Base-by-base conservation (phyloP, 2,888 invertebrate species). In the Ernsta delagoae region DNA sequence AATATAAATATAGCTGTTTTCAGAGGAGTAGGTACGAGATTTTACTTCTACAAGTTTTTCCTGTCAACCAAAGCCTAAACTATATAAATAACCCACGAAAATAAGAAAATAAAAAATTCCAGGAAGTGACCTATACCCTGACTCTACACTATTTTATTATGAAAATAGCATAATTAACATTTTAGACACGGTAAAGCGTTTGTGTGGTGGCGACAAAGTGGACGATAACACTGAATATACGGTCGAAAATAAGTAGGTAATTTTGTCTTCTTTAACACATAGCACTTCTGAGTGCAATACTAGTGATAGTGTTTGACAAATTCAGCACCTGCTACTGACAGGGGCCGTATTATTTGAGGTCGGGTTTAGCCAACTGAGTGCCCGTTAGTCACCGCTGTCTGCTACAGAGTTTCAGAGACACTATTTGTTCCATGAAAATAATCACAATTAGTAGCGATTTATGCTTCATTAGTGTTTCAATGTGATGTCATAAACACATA, bases 291-390 rank as follows among this genome's bases (percentile, higher is more conserved):
- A 5, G 3, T 34, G 5, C n/a, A 6, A 5, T 34, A 5, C 34
- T 34, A 11, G 12, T 66, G n/a, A 7, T 60, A 59, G 59, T 66
- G 34, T 66, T 59, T 66, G 66, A 24, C 41, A 66, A 66, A 66
- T 41, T 59, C 53, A 53, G 53, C 66, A 66, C 59, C 65, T 66
- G 65, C 65, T 41, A 41, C 53, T 66, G 65, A 66, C 65, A 66
- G 59, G n/a, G n/a, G n/a, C 50, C 50, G 59, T 66, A 66, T 66
- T 66, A 66, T 66, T 66, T 66, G 65, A 66, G 65, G 65, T 60
- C 74, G 78, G 77, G 76, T 79, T 79, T 78, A 74, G 78, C 81
- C 79, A 34, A 78, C 82, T 75, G 78, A 79, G 79, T 76, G 75
- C 75, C 75, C 73, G 73, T 75, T 77, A 81, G 78, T 78, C 75